Percentiles rank a stretch among this genome's conserved stretches.
These are phyloP conservation scores for Cyanoliseus patagonus DNA, from an alignment of 2,113 vertebrate species.

Conservation along the genomic window DNA sequence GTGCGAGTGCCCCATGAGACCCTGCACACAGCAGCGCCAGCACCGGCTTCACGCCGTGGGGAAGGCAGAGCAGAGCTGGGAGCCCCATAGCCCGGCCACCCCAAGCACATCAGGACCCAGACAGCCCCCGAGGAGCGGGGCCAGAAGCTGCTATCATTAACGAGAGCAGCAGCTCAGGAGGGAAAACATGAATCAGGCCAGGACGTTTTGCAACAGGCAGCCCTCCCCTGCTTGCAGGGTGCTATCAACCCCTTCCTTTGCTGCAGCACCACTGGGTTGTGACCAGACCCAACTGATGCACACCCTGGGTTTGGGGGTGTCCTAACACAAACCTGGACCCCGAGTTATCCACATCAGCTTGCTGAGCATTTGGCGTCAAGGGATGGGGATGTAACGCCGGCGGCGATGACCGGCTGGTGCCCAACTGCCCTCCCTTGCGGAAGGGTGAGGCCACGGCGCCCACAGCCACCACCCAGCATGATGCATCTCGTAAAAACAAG, in stretches of 20 bases:
- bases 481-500: slow-evolving; percentile 6
- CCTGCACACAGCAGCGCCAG: too few relatives aligned
- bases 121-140: background rate
- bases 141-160: slow-evolving; percentile 10
- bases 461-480: background rate
- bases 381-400: background rate
- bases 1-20: background rate
- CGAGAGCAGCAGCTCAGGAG: background rate
- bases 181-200: background rate
- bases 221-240: background rate
- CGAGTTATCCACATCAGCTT: fast-evolving
- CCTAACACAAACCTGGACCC: fast-evolving
- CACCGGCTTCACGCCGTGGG: background rate
- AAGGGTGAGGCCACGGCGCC: background rate
- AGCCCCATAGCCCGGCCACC: background rate
- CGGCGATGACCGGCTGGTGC: fast-evolving
- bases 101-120: background rate
- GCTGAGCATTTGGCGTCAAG: fast-evolving
- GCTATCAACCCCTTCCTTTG: background rate
- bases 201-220: background rate
- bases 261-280: fast-evolving
- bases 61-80: background rate
- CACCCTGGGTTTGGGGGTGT: background rate
- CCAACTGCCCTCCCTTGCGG: background rate
- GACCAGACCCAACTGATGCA: background rate